These are phyloP conservation scores for Gallinago nigripennis DNA, from an alignment of 2,797 vertebrate genomes.

Conservation along the genomic window DNA sequence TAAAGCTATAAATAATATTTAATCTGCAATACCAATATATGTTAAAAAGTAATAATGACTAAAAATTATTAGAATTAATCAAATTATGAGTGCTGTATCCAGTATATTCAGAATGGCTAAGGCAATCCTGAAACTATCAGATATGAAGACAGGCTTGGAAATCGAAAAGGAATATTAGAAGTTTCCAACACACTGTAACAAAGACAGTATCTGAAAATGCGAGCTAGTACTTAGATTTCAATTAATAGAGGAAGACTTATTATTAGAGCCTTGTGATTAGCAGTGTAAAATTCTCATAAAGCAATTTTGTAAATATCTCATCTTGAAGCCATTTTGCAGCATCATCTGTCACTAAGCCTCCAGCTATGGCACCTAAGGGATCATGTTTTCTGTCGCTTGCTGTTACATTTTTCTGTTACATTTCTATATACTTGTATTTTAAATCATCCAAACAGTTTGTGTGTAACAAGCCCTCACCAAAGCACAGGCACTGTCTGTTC, in stretches of 20 bases:
- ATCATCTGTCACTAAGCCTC: conserved; percentile 67
- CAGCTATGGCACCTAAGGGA: conserved; percentile 62
- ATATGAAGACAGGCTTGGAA: conserved; percentile 20
- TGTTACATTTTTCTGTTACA: conserved; percentile 5
- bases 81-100: conserved; percentile 20
- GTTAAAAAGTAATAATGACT: conserved; percentile 71
- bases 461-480: neutral
- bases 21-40: conserved; percentile 60
- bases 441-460: conserved; percentile 15
- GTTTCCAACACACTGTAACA: conserved; percentile 47
- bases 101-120: conserved; percentile 40
- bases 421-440: conserved; percentile 47
- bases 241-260: conserved; percentile 66
- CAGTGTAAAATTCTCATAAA: conserved; percentile 57
- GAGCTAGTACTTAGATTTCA: conserved; percentile 63
- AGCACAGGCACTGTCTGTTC: neutral
- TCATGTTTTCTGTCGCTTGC: conserved; percentile 47
- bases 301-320: conserved; percentile 65
- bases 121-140: conserved; percentile 28
- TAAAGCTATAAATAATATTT: conserved; percentile 77
- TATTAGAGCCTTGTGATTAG: conserved; percentile 72
- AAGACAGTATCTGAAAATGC: conserved; percentile 38
- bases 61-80: conserved; percentile 72
- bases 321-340: conserved; percentile 38
- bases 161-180: conserved; percentile 47